phyloP scores from a whole-genome alignment of 1,140 invertebrate species.

The Lanistes nyassanus region DNA sequence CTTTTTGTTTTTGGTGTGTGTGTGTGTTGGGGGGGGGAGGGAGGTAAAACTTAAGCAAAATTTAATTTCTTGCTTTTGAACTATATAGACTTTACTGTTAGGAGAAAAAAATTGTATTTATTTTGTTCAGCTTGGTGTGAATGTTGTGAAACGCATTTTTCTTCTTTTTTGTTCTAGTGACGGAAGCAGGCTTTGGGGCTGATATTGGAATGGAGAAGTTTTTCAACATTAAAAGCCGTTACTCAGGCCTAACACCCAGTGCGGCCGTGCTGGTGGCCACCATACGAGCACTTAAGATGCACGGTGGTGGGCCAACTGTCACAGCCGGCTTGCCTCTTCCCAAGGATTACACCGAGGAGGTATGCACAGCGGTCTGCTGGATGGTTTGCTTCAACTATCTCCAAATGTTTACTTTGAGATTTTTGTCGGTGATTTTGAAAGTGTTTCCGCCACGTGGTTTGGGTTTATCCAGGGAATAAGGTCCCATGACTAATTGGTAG shows the following conservation, averaged over 20 bases:
- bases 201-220: constrained; percentile 99
- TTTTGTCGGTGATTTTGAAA: too few relatives aligned
- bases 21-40: neutral
- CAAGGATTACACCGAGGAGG: constrained; percentile 81
- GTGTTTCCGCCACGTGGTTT: too few relatives aligned
- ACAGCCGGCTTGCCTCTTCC: constrained; percentile 85
- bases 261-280: constrained; percentile 94
- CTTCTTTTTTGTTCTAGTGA: constrained; percentile 71
- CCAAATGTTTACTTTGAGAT: too few relatives aligned
- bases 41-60: neutral
- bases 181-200: constrained; percentile 98
- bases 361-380: constrained; percentile 30
- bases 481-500: too few relatives aligned
- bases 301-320: constrained; percentile 93
- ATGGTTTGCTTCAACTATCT: neutral
- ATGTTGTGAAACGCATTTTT: neutral
- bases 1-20: neutral
- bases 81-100: too few relatives aligned
- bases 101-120: too few relatives aligned
- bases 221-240: constrained; percentile 97
- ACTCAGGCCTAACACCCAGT: constrained; percentile 86
- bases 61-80: too few relatives aligned
- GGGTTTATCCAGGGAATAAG: too few relatives aligned
- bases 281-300: constrained; percentile 96
- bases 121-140: neutral